phyloP scores from a whole-genome alignment of 2,113 vertebrate genomes.

The Pterocles burchelli region DNA sequence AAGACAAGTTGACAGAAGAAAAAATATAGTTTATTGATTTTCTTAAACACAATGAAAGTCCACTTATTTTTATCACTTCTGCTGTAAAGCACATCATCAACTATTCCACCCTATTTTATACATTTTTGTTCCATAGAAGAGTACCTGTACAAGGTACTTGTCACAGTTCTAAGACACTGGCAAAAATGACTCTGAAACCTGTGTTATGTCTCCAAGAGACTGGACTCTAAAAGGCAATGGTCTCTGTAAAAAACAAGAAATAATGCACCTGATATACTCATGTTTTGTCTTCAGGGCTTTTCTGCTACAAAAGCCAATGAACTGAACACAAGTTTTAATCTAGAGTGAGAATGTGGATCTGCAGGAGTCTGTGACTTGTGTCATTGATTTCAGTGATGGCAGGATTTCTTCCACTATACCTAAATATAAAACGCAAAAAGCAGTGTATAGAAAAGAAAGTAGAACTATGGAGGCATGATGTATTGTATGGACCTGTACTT shows the following conservation, averaged over 20 bases:
- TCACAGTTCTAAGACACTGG: neutral
- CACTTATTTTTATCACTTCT: neutral
- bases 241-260: neutral
- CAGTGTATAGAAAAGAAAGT: neutral
- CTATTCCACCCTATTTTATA: neutral
- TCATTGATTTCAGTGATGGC: neutral
- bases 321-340: neutral
- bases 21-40: neutral
- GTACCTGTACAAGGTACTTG: neutral
- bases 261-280: neutral
- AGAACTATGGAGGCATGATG: neutral
- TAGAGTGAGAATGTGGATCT: neutral
- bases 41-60: neutral
- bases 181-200: neutral
- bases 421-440: neutral
- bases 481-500: neutral
- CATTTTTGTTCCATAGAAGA: neutral
- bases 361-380: neutral
- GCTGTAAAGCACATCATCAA: neutral
- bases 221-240: neutral
- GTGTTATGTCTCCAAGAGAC: neutral
- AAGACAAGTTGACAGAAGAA: neutral
- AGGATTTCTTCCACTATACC: neutral
- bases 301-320: neutral
- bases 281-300: neutral